Base-by-base conservation (phyloP, 2,797 vertebrate species). In the Neomorphus geoffroyi region DNA sequence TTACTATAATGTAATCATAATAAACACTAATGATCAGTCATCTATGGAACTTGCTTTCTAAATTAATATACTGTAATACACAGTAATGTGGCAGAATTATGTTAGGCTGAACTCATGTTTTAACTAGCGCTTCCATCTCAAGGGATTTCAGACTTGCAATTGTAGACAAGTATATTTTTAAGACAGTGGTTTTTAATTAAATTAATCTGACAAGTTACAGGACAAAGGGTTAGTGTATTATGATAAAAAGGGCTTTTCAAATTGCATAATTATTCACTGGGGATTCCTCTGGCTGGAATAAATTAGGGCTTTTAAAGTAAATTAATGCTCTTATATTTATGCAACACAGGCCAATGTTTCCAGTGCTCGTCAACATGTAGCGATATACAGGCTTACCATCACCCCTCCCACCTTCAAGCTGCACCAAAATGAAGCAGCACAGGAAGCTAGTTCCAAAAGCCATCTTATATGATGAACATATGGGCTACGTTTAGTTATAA, bases 191-290 rank as follows among this genome's bases (percentile, higher is more conserved):
- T 62, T 93, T 95, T 96, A 96, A 97, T 97, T 97, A 93, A 96
- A 97, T 96, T 97, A 93, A 91, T 95, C 80, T 96, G 93, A 97
- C 92, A 95, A 93, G 70, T 67, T 94, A 56, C 73, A 86, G 84
- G 93, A 97, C 94, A 97, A 96, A 93, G 12, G 35, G 64, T 56
- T 80, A 41, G 56, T 88, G 51, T 58, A 80, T 66, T 78, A 66
- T 48, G 56, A 86, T 87, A 58, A 82, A 90, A 94, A 82, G 11
- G 5, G 3, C 2, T 3, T 57, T 67, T 90, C 41, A 10, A 96
- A 96, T 87, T 93, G 92, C 72, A 82, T 94, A 88, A 85, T 86
- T 92, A 91, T 82, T 90, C 92, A 75, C 92, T 46, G 30, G 88
- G 64, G 81, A 97, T 77, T 96, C 33, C 50, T 62, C 77, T 56